Evolutionary conservation across 2,888 invertebrate genomes (phyloP), one percentile per base, ranked within the genome.

Genomic region (Plebejus anna): DNA sequence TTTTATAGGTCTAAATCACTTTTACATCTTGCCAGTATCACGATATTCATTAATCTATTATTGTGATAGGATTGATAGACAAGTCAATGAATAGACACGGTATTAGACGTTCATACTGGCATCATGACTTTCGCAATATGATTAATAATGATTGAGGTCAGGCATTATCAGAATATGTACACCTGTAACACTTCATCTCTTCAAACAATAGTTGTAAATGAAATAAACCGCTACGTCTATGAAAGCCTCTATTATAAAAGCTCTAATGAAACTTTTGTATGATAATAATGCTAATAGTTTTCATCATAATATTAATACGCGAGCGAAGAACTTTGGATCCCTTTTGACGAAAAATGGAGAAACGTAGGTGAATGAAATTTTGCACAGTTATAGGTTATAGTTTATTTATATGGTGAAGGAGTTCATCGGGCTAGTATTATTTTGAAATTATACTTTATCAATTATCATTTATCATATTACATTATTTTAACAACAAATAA

Each of bases 171-270:
- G 32, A 66, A 11, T 66, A 66, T 66, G 32, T 36, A 36, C 61
- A 66, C 66, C 32, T 66, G 66, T 16, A 61, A 32, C 66, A 66
- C 66, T 66, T 66, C 66, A 36, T 66, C 66, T 66, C 32, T 36
- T 36, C 66, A 66, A 66, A 66, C 66, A 36, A 66, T 66, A 66
- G 32, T 66, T 13, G 16, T 13, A 32, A 66, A 36, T 66, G 66
- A 66, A 61, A 13, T 11, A 4, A 13, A 36, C 66, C 66, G 66
- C 16, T 66, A 66, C 11, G 32, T 66, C 1, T 5, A 66, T 66
- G 32, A 66, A 66, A 36, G 66, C 32, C 11, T 66, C 13, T 66
- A 66, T 66, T 36, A 66, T 36, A 0, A 66, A 66, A 66, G 32
- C 5, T 32, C 32, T 32, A 32, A 66, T 66, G 32, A 66, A 66